Percentiles rank a stretch among this genome's conserved stretches.
Evolutionary conservation across 2,113 vertebrate genomes (phyloP).

Genomic region (Amphiprion ocellaris): DNA sequence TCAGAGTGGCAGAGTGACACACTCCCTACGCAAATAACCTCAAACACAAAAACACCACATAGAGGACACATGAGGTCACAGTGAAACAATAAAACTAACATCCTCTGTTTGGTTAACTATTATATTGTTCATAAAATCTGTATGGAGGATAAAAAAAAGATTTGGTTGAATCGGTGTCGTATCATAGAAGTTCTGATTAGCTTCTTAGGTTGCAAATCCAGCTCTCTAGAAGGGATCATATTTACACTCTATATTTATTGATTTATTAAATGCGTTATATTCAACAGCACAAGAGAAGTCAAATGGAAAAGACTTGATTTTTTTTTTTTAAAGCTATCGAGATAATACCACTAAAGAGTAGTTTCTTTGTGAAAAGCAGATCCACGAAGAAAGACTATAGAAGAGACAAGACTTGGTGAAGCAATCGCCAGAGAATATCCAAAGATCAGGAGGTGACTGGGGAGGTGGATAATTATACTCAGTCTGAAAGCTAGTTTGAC

Average conservation of each 20-base stretch:
- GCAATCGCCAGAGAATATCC: neutral
- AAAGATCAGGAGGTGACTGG: constrained; percentile 1
- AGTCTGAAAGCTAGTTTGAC: constrained; percentile 6
- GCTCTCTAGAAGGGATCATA: neutral
- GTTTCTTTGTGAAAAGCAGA: too few species aligned
- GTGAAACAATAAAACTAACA: neutral
- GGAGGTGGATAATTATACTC: neutral
- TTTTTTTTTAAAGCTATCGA: constrained; percentile 3
- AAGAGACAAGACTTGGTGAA: neutral
- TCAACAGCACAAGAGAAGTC: neutral
- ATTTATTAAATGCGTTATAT: neutral
- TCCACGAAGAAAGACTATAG: too few species aligned
- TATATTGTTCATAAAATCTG: neutral
- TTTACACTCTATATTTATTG: neutral
- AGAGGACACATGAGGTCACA: constrained; percentile 1
- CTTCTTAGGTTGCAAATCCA: neutral
- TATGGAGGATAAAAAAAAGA: neutral
- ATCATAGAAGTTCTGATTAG: neutral
- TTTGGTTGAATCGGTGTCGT: neutral
- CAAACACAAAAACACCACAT: constrained; percentile 32
- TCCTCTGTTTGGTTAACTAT: neutral
- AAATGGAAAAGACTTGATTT: neutral
- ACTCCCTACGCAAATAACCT: constrained; percentile 20
- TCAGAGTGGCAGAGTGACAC: constrained; percentile 15
- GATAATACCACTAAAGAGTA: neutral